phyloP scores from a whole-genome alignment of 1,140 invertebrate genomes.

The Heterodera schachtii region DNA sequence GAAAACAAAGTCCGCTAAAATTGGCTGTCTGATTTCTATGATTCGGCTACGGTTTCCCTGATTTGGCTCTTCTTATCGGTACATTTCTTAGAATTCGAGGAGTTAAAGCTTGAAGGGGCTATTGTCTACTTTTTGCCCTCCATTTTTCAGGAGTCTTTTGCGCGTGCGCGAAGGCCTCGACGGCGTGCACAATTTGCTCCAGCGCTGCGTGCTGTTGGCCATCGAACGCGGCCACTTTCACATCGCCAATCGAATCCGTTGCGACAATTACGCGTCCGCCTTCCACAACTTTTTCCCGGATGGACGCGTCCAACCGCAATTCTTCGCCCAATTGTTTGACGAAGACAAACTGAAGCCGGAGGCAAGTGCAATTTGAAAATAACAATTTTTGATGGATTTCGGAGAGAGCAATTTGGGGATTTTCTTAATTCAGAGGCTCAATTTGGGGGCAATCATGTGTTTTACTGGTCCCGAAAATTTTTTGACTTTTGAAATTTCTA shows the following conservation, averaged over 20 bases:
- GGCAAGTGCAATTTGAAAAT: not conserved
- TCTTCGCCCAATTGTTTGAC: conserved; percentile 23
- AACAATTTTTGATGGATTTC: not conserved
- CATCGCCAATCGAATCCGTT: conserved; percentile 20
- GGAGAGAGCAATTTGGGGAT: not conserved
- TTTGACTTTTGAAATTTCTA: no score
- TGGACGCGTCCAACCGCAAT: conserved; percentile 8
- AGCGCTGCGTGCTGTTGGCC: conserved; percentile 24
- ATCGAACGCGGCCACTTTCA: conserved; percentile 24
- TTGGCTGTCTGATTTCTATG: no score
- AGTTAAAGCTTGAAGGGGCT: no score
- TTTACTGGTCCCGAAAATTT: no score
- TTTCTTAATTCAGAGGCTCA: no score
- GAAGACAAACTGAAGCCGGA: conserved; percentile 11
- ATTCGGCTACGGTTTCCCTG: no score
- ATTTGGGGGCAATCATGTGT: no score
- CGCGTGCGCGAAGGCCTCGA: conserved; percentile 15
- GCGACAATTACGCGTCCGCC: conserved; percentile 14
- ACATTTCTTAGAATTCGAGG: no score
- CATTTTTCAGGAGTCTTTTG: conserved; percentile 7
- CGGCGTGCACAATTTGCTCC: conserved; percentile 1
- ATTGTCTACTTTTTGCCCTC: not conserved
- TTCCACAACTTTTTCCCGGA: conserved; percentile 34
- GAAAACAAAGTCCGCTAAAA: no score
- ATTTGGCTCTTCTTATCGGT: no score